Evolutionary conservation across 2,113 vertebrate species (phyloP), one percentile per base, ranked within the genome.

Genomic region (Cyanoderma ruficeps): DNA sequence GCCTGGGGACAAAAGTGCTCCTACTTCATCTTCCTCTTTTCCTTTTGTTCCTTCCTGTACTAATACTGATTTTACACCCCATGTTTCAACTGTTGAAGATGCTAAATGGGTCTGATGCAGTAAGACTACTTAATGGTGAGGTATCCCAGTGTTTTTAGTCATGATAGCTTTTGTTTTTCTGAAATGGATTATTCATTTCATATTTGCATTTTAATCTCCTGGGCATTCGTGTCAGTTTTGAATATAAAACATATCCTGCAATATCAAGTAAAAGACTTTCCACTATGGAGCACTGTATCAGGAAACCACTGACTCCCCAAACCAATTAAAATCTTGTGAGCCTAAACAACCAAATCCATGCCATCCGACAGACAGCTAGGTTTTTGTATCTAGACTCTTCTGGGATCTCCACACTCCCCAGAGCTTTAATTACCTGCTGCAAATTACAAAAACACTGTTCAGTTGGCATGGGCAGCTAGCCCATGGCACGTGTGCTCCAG

Each of bases 401-500:
- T 15, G 67, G 68, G 85, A 70, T 49, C 17, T 31, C 27, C 16
- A 39, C 0, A 0, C 10, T 86, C 71, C 33, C 42, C 42, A 84
- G 35, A 0, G 19, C 47, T 69, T 61, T 63, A 69, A 91, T 57
- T 82, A 55, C 41, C 19, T 67, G 31, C 20, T 44, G 35, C 7
- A 22, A 21, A 52, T 81, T 53, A 75, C 28, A 78, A 64, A 92
- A 88, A 70, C 15, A 50, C 33, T 2, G 1, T 53, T 68, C 27
- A 27, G 9, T 55, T 89, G 47, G 82, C 25, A 81, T 33, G 4
- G 5, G 67, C 31, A 68, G 55, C 46, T 27, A 64, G 37, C 14
- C 33, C 1, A 0, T 0, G 13, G 37, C 30, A 93, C 2, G 4
- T 8, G 3, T 21, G 33, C 42, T 74, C 20, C 24, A 33, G 31